phyloP scores from a whole-genome alignment of 1,140 invertebrate genomes.

The Portunus trituberculatus region DNA sequence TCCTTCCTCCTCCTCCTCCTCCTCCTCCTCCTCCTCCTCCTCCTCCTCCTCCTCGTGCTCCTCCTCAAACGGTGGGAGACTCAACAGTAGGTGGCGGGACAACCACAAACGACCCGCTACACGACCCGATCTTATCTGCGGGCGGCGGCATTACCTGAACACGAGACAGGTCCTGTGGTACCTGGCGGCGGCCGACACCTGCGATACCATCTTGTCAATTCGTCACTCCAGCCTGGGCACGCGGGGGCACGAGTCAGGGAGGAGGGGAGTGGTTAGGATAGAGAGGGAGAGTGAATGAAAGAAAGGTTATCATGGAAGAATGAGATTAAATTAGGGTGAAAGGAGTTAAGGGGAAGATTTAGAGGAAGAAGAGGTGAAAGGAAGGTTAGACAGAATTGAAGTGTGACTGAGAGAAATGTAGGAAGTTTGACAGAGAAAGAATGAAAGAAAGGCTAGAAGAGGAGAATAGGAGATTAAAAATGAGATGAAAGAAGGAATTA shows the following conservation, averaged over 20 bases:
- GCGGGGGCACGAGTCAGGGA: neutral
- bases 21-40: neutral
- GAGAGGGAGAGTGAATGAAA: neutral
- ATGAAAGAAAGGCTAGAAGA: neutral
- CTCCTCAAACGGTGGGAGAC: neutral
- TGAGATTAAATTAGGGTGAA: neutral
- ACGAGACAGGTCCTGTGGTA: conserved; percentile 16
- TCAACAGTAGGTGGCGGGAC: conserved; percentile 38
- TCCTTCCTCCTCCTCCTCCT: neutral
- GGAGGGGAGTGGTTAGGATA: neutral
- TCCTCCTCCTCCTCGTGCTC: neutral
- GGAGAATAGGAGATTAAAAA: neutral
- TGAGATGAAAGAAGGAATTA: neutral
- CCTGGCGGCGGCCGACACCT: conserved; percentile 33
- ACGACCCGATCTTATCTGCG: conserved; percentile 25
- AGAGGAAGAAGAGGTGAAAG: neutral
- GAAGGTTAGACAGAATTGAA: neutral
- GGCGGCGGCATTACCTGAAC: conserved; percentile 29
- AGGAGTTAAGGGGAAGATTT: neutral
- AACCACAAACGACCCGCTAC: conserved; percentile 33
- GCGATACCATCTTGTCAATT: conserved; percentile 13
- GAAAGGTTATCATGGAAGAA: neutral
- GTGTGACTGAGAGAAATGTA: neutral
- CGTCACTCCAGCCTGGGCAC: neutral
- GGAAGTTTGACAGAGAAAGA: no score